A percentile compares a stretch with the other conserved stretches of the same genome.
phyloP scores from a whole-genome alignment of 2,797 vertebrate species.

The Chiroxiphia lanceolata region DNA sequence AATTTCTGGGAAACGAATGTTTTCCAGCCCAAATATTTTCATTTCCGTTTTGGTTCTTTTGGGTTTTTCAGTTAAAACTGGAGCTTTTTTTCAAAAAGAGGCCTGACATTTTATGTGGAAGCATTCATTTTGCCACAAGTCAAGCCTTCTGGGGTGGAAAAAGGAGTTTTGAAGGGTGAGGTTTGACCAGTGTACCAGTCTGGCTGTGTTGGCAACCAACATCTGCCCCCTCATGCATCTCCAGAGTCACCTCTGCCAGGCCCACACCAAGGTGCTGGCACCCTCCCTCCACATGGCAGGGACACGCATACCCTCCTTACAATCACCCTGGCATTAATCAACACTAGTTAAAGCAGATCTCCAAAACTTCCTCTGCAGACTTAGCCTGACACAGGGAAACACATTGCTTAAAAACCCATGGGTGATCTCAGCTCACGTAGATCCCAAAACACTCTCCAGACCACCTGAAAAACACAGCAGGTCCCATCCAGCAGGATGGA shows the following conservation, averaged over 20 bases:
- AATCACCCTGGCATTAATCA: not conserved
- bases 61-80: not conserved
- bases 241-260: not conserved
- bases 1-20: not conserved
- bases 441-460: not conserved
- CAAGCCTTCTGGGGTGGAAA: not conserved
- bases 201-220: not conserved
- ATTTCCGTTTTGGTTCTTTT: not conserved
- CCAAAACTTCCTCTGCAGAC: not conserved
- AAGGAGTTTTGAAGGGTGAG: not conserved
- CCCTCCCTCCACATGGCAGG: not conserved
- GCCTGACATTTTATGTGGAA: not conserved
- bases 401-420: fast-evolving
- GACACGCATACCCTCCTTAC: not conserved
- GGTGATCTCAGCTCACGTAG: not conserved
- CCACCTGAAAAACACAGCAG: not conserved
- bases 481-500: not conserved
- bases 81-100: not conserved
- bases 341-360: not conserved
- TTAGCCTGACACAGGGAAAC: not conserved
- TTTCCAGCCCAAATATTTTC: not conserved
- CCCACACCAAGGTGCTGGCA: not conserved
- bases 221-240: not conserved
- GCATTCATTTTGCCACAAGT: not conserved
- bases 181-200: not conserved